These are phyloP conservation scores for Dynastes hyllus DNA, from an alignment of 2,888 invertebrate species.

Conservation along the genomic window DNA sequence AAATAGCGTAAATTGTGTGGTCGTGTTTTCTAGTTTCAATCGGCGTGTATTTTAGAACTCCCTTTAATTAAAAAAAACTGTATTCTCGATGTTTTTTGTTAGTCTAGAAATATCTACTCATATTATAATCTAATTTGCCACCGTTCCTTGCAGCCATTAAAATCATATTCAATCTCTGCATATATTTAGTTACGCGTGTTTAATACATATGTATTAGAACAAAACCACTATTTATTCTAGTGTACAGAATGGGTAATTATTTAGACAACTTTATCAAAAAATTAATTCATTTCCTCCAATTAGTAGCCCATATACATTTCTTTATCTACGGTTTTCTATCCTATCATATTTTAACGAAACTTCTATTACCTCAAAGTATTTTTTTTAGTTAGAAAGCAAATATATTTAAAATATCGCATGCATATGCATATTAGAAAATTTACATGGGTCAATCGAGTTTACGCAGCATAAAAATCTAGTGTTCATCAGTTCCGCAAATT, in stretches of 20 bases:
- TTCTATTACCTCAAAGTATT: no score
- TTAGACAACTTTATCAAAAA: not conserved
- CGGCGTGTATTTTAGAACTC: no score
- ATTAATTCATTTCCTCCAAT: slow-evolving; percentile 27
- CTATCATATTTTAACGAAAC: not conserved
- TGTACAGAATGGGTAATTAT: not conserved
- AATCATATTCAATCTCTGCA: not conserved
- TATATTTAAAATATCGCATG: not conserved
- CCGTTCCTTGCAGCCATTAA: not conserved
- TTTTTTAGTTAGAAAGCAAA: no score
- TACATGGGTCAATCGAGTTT: slow-evolving; percentile 19
- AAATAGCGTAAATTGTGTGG: no score
- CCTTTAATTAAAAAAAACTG: no score
- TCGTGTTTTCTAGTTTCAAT: no score
- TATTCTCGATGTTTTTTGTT: no score
- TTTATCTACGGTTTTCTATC: not conserved
- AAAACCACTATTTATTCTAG: no score
- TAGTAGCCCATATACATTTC: not conserved
- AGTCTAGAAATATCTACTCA: no score
- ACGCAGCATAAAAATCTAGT: slow-evolving; percentile 26
- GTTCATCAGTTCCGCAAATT: not conserved
- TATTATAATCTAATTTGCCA: no score
- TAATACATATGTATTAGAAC: no score
- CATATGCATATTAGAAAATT: slow-evolving; percentile 28
- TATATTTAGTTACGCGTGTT: not conserved